Evolutionary conservation across 2,888 invertebrate species (phyloP), one percentile per base, ranked within the genome.

Genomic region (Yponomeuta plumbellus): DNA sequence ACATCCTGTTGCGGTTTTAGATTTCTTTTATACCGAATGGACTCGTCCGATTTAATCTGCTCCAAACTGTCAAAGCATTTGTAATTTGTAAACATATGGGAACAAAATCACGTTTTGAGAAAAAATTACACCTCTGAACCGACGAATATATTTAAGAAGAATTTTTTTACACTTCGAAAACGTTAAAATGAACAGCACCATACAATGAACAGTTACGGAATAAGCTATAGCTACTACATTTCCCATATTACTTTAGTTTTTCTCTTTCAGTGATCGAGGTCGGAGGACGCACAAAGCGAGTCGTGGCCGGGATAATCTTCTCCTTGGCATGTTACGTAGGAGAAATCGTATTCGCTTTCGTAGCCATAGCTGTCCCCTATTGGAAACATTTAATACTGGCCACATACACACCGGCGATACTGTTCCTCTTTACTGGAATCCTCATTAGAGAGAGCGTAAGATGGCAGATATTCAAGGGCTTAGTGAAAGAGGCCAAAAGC

Each of bases 231-330:
- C 5, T 34, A 10, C 8, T 34, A 6, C 34, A 52, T 13, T 52
- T 17, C 17, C 44, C 5, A 17, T 17, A 13, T 52, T 52, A 52
- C 13, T 3, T 52, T 52, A 6, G 2, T 13, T 52, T 66, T 72
- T 70, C 44, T 66, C 59, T 86, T 84, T 68, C 75, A 88, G 88
- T 88, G 70, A 82, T 88, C 21, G 88, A 88, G 81, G 78, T 86
- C 10, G 85, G 85, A 6, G 86, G 88, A 2, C 80, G 83, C 69
- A 77, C 79, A n/a, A 85, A 84, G 71, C 76, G 87, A 72, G 84
- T 87, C 0, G 66, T 80, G 44, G 77, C 85, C 1, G 86, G 87
- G 23, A 80, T 87, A 0, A 76, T 87, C 63, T 86, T 87, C 69
- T 81, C 86, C 0, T 85, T 82, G 66, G 85, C 86, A 2, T 74